Conservation (phyloP, 2,797 vertebrate genomes). For the Sebastes hubbsi region DNA sequence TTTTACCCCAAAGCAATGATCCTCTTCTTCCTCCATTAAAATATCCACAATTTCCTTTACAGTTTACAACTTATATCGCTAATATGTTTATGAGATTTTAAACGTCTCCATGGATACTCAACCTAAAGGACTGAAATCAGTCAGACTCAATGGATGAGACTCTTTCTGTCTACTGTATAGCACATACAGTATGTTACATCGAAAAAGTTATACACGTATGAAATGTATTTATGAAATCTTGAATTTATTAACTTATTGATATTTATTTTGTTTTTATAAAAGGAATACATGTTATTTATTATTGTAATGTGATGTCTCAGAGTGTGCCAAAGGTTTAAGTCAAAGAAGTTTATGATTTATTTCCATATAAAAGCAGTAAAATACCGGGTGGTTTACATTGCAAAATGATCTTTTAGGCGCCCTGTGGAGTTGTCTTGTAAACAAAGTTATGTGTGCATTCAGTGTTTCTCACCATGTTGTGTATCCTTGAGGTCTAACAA, state of each 20-base stretch:
- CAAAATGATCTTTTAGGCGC: not conserved
- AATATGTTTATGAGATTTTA: slow-evolving; percentile 25
- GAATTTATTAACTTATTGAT: slow-evolving; percentile 93
- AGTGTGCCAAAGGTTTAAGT: slow-evolving; percentile 82
- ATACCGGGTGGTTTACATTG: not conserved
- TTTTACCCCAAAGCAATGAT: not conserved
- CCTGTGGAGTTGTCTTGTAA: not conserved
- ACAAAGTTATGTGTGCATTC: not conserved
- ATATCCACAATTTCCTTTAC: not conserved
- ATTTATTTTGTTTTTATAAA: slow-evolving; percentile 90
- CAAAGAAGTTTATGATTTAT: not conserved
- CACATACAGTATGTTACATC: slow-evolving; percentile 2
- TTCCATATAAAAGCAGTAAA: slow-evolving; percentile 9
- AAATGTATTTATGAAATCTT: slow-evolving; percentile 89
- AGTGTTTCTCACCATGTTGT: not conserved
- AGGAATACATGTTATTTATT: slow-evolving; percentile 85
- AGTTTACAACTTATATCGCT: not conserved
- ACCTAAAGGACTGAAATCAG: not conserved
- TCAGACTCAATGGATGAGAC: not conserved
- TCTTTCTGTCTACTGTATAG: slow-evolving; percentile 19
- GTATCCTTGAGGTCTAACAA: not conserved
- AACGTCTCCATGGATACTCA: slow-evolving; percentile 11
- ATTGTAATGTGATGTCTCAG: slow-evolving; percentile 67
- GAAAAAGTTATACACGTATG: slow-evolving; percentile 34
- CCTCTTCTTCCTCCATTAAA: not conserved